These are phyloP conservation scores for Acanthornis magna DNA, from an alignment of 2,797 vertebrate species.

Conservation along the genomic window DNA sequence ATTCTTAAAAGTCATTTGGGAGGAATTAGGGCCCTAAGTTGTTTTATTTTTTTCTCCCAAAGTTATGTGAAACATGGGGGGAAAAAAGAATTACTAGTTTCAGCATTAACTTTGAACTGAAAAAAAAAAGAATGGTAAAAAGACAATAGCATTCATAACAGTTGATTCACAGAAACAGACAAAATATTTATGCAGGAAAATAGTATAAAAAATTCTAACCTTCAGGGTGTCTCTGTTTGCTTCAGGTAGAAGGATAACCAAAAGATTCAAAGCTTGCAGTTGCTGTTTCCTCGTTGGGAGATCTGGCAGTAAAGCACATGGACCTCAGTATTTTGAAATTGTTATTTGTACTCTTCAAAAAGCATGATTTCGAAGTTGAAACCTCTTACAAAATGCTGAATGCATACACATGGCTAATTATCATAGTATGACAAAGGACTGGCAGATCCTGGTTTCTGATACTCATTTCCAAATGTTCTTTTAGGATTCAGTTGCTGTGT, in stretches of 20 bases:
- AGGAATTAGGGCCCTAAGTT: background rate
- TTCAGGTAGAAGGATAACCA: slow-evolving; percentile 90
- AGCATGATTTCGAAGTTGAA: background rate
- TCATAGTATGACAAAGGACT: background rate
- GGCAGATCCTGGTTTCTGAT: background rate
- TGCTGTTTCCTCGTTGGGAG: slow-evolving; percentile 90
- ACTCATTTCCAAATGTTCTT: slow-evolving; percentile 46
- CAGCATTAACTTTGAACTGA: background rate
- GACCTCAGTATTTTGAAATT: background rate
- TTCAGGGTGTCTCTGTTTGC: slow-evolving; percentile 90
- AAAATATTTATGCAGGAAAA: background rate
- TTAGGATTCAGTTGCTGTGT: slow-evolving; percentile 3
- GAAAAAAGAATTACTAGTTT: background rate
- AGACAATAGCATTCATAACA: background rate
- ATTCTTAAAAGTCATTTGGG: slow-evolving; percentile 14
- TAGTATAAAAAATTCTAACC: slow-evolving; percentile 72
- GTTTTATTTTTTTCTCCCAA: background rate
- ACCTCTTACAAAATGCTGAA: slow-evolving; percentile 2
- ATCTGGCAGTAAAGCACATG: slow-evolving; percentile 77
- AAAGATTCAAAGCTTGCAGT: slow-evolving; percentile 93
- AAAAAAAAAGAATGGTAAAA: background rate
- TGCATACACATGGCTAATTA: background rate
- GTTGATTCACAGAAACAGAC: background rate
- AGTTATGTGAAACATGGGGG: background rate
- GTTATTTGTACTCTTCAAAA: background rate